These are phyloP conservation scores for Diploptera punctata DNA, from an alignment of 2,888 invertebrate species.

Conservation along the genomic window DNA sequence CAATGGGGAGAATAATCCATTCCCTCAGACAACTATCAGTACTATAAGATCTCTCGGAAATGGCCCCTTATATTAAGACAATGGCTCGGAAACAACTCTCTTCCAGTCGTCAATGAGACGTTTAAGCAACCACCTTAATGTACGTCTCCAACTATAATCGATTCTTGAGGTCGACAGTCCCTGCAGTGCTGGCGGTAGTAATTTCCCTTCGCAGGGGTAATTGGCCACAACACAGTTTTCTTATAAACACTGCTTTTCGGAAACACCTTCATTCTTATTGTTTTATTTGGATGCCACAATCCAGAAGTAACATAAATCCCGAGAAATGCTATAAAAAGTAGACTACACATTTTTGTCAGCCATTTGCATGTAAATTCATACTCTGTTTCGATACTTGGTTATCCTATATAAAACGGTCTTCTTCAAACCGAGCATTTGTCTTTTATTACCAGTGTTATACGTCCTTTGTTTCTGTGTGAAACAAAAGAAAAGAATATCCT, in stretches of 20 bases:
- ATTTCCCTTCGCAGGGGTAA: slow-evolving; percentile 8
- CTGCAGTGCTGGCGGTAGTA: neutral
- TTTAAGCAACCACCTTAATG: slow-evolving; percentile 22
- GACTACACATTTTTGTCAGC: too few species aligned
- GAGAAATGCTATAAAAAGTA: too few species aligned
- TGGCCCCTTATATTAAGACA: slow-evolving; percentile 36
- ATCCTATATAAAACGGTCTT: too few species aligned
- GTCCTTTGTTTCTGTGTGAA: too few species aligned
- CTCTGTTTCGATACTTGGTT: too few species aligned
- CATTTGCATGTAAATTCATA: too few species aligned
- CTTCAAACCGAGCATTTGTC: too few species aligned
- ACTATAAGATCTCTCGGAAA: slow-evolving; percentile 25
- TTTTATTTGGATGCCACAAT: too few species aligned
- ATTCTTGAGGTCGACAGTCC: slow-evolving; percentile 12
- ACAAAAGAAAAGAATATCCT: too few species aligned
- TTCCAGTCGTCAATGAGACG: slow-evolving; percentile 20
- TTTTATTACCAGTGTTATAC: too few species aligned
- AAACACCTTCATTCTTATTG: too few species aligned
- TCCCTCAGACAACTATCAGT: neutral
- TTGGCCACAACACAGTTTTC: neutral
- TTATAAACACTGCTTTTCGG: neutral
- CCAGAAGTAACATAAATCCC: too few species aligned
- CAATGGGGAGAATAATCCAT: neutral
- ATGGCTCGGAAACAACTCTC: slow-evolving; percentile 34
- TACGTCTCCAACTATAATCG: slow-evolving; percentile 9